Evolutionary conservation across 2,888 invertebrate genomes (phyloP).

Genomic region (Dasypogon diadema): DNA sequence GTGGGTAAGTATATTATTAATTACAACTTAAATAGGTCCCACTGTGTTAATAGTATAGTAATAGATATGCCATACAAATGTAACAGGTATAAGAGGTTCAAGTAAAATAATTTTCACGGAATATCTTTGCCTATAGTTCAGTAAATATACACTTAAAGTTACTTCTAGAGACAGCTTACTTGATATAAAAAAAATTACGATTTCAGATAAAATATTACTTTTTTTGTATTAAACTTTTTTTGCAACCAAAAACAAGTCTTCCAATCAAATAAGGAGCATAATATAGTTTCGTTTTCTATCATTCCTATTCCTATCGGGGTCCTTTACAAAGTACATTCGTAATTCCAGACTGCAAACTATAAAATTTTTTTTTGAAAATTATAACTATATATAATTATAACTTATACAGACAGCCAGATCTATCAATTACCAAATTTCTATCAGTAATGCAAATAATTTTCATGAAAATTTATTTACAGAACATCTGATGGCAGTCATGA

Average conservation of each 20-base stretch:
- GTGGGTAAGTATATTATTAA: conserved; percentile 7
- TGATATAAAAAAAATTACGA: no score
- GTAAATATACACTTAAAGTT: background rate
- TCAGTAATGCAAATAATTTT: background rate
- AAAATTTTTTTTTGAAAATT: background rate
- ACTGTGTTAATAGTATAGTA: background rate
- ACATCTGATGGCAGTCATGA: conserved; percentile 61
- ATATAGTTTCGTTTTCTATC: no score
- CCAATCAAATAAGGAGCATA: no score
- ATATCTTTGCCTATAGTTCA: no score
- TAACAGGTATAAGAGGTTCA: no score
- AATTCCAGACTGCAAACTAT: no score
- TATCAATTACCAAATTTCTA: background rate
- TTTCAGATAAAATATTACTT: no score
- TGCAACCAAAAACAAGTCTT: no score
- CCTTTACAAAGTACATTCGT: no score
- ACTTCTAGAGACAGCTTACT: background rate
- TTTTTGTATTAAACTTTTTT: no score
- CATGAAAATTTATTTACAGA: background rate
- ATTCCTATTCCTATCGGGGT: no score
- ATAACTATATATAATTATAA: background rate
- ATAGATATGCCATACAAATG: background rate
- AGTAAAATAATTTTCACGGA: no score
- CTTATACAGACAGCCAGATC: background rate
- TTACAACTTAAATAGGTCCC: background rate